These are phyloP conservation scores for Drosophila nr. perissopoda DNA, from an alignment of 2,888 invertebrate species.

Conservation along the genomic window DNA sequence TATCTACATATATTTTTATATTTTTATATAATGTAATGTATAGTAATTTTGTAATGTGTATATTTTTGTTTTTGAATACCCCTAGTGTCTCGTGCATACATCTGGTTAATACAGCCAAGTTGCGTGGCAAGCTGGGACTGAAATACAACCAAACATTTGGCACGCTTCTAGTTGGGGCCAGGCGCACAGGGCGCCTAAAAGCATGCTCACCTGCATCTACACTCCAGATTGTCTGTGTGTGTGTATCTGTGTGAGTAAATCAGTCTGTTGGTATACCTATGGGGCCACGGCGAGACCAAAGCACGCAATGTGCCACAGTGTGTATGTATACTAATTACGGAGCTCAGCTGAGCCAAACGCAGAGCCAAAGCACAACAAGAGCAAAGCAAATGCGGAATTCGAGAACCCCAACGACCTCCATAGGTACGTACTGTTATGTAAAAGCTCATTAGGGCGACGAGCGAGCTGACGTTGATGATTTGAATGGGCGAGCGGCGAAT, in stretches of 20 bases:
- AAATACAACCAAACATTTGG: conserved; percentile 78
- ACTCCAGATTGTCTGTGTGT: conserved; percentile 13
- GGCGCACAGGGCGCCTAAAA: conserved; percentile 76
- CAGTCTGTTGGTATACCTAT: conserved; percentile 25
- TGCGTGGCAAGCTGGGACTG: conserved; percentile 43
- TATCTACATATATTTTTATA: background rate
- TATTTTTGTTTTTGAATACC: conserved; percentile 7
- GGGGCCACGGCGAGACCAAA: conserved; percentile 25
- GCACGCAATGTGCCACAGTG: conserved; percentile 56
- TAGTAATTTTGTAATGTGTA: background rate
- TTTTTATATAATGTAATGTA: background rate
- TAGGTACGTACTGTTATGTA: conserved; percentile 44
- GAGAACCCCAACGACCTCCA: conserved; percentile 27
- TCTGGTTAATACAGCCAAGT: conserved; percentile 6
- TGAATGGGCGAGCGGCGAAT: background rate
- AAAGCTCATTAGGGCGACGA: conserved; percentile 62
- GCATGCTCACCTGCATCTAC: conserved; percentile 54
- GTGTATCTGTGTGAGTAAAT: conserved; percentile 19
- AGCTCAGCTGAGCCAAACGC: conserved; percentile 33
- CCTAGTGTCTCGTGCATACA: conserved; percentile 14
- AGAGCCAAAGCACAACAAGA: conserved; percentile 19
- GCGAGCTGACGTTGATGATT: conserved; percentile 23
- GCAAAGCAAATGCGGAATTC: conserved; percentile 24
- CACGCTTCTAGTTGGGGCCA: conserved; percentile 62
- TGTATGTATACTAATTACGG: conserved; percentile 61